Conservation (phyloP, 2,113 vertebrate species). For the Rhabdomys dilectus region DNA sequence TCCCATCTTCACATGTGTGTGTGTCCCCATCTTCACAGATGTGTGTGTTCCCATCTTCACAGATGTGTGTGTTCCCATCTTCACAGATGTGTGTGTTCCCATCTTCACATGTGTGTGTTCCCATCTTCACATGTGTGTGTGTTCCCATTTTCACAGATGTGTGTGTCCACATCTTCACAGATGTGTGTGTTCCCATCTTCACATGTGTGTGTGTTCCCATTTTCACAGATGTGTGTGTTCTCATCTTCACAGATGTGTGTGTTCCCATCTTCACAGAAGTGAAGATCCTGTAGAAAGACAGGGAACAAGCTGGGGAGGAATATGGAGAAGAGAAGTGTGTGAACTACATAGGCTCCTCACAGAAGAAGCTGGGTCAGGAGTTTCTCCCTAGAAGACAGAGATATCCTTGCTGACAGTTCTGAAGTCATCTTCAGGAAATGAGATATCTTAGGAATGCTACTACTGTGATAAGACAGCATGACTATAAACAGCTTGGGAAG, state of each 20-base stretch:
- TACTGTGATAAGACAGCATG: not conserved
- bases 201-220: fast-evolving
- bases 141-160: not conserved
- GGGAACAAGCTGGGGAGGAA: not conserved
- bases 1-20: fast-evolving
- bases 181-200: not conserved
- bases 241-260: not conserved
- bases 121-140: not conserved
- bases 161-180: fast-evolving
- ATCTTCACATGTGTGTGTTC: not conserved
- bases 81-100: fast-evolving
- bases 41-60: fast-evolving
- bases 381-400: not conserved
- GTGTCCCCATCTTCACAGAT: too few relatives aligned
- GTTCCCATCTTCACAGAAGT: not conserved
- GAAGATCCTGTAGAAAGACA: not conserved
- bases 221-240: not conserved
- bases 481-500: not conserved
- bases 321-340: fast-evolving
- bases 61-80: not conserved
- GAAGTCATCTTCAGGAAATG: not conserved
- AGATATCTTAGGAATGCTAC: not conserved
- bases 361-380: not conserved
- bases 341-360: not conserved
- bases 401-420: not conserved